phyloP scores from a whole-genome alignment of 2,888 invertebrate species.

The Cryptus armator region DNA sequence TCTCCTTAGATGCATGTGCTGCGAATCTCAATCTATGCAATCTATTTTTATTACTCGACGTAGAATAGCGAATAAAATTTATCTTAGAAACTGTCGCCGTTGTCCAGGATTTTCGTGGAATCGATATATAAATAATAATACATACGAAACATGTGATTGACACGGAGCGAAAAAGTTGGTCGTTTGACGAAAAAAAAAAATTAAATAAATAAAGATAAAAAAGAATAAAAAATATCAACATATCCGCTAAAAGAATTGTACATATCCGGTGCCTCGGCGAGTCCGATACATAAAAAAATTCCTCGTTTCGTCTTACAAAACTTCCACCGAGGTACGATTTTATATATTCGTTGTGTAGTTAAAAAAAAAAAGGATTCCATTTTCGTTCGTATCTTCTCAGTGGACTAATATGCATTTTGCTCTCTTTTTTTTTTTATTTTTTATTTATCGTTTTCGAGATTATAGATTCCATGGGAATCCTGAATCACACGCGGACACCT shows the following conservation, averaged over 20 bases:
- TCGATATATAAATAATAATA: constrained; percentile 29
- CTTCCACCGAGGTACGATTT: constrained; percentile 46
- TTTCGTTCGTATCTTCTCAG: constrained; percentile 42
- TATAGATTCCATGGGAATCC: constrained; percentile 62
- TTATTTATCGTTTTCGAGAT: constrained; percentile 20
- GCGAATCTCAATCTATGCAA: constrained; percentile 84
- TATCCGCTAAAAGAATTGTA: constrained; percentile 59
- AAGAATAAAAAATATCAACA: constrained; percentile 16
- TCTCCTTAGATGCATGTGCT: constrained; percentile 82
- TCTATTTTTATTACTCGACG: constrained; percentile 85
- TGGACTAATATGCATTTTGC: background rate
- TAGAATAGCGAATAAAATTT: constrained; percentile 70
- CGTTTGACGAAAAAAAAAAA: constrained; percentile 1
- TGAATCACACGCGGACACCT: constrained; percentile 74
- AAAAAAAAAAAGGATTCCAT: constrained; percentile 41
- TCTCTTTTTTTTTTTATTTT: background rate
- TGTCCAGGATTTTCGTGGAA: constrained; percentile 68
- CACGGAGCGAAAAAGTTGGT: constrained; percentile 30
- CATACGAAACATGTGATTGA: constrained; percentile 10
- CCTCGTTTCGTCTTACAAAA: background rate
- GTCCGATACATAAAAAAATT: constrained; percentile 43
- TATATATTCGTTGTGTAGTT: constrained; percentile 28
- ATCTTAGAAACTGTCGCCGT: constrained; percentile 67
- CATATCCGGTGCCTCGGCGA: constrained; percentile 61
- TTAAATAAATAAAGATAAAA: background rate